Base-by-base conservation (phyloP, 2,888 invertebrate genomes). In the Chloroclysta siterata region DNA sequence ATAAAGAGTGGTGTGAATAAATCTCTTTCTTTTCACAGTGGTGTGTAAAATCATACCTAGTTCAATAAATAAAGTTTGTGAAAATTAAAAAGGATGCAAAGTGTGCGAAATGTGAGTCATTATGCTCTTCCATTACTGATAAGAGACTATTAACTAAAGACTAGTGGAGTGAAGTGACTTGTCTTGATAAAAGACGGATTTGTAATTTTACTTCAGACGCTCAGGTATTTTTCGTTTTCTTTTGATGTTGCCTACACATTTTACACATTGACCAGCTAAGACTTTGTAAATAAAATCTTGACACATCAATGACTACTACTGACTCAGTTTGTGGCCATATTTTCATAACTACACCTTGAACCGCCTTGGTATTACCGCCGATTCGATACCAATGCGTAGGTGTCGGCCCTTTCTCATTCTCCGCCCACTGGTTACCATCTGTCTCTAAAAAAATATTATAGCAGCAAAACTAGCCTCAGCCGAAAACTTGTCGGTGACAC, bases 371-470 rank as follows among this genome's bases (percentile, higher is more conserved):
- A 33, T 33, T 33, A 29, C 36, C 36, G 36, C 36, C 11, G 82
- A 76, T 81, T 53, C 36, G 79, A 78, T 78, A 69, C 55, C 63
- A 58, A 53, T 60, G 87, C 84, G 91, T 91, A 80, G 92, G 91
- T 79, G 85, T 81, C 78, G 84, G 87, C 89, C 88, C 89, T 89
- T 88, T 85, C 83, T 82, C 79, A 72, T 63, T 65, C 63, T 69
- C 80, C 89, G 84, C 90, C 90, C 81, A 88, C 88, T 77, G 81
- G 73, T 82, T 79, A 73, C 75, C 71, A 76, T 72, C 72, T 77
- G 76, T 76, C 72, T 73, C 70, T 69, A 57, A 60, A 66, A 70
- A 65, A 71, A 68, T 69, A 68, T 65, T 72, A 70, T 70, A 55
- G 5, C 14, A 7, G 66, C 68, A 71, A 73, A 70, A 61, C 52